Base-by-base conservation (phyloP, 2,113 vertebrate species). In the Peromyscus leucopus region DNA sequence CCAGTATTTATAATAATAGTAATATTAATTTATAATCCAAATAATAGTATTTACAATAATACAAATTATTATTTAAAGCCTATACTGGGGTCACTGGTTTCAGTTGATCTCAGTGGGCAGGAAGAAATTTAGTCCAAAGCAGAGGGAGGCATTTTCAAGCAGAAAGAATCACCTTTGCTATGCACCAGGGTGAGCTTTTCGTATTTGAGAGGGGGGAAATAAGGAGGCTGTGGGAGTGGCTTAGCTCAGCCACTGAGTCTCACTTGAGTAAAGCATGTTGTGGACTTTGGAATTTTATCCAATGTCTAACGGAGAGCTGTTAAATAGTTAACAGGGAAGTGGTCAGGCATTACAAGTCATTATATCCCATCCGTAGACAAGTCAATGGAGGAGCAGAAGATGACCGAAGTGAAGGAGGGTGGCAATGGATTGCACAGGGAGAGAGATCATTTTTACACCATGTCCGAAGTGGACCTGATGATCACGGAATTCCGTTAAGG, bases 401-500 rank as follows among this genome's bases (percentile, higher is more conserved):
- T 5, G 31, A 75, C 67, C 10, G 17, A 79, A 1, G 15, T 21
- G 11, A 72, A 11, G 39, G 39, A 48, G 7, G 21, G 31, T 33
- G 31, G n/a, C 33, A 15, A 26, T 10, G 46, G 26, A 39, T 65
- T 42, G 17, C 31, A 17, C 55, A 84, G 55, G 11, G 1, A 31
- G 63, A 83, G 55, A 90, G 15, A 55, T 39, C 61, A 97, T 71
- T 79, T 83, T 75, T 61, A 76, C 90, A 75, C 57, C 61, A 21
- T 93, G 85, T 96, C 39, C 90, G n/a, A 96, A 90, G 84, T 31
- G 90, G 61, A 90, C 72, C 31, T 93, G 65, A 80, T 17, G 42
- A 71, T 65, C 17, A 36, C 69, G 39, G 75, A 51, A 84, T 93
- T 90, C 83, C 82, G 87, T 83, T 95, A 93, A 84, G 24, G 51